Evolutionary conservation across 2,797 vertebrate species (phyloP), one percentile per base, ranked within the genome.

Genomic region (Gymnopithys bicolor): DNA sequence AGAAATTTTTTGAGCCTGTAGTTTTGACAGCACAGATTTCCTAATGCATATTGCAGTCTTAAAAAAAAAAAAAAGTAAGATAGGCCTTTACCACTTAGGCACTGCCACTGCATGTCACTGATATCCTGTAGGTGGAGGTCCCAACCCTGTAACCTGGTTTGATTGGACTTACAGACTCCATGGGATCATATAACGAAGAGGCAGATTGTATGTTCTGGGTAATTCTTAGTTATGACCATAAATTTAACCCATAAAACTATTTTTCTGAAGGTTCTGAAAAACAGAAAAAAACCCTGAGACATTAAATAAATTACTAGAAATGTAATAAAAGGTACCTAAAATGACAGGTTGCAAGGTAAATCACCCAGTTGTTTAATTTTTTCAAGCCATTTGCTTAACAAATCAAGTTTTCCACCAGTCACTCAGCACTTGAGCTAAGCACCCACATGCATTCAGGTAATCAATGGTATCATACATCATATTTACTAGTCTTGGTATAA

Each of bases 361-460:
- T 88, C 59, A 88, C 60, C 39, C 59, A 84, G 85, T 84, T 91
- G n/a, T 82, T 96, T 91, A 24, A 59, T 93, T 78, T 93, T 78
- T 84, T 96, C 97, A 98, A 98, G 97, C 98, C 97, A 98, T 98
- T 98, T 98, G 97, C 94, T 97, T 97, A 96, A 59, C 69, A 67
- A 97, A 71, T 96, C 73, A 77, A 88, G 88, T 94, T 95, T 94
- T 79, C 78, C 95, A 96, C 94, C 85, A 89, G 91, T 92, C 95
- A 77, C 94, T 89, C 78, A 91, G 70, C 92, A 93, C 84, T 93
- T 92, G 89, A 86, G 80, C 91, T 92, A 93, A 95, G 95, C 90
- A 92, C 89, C 87, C 90, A 19, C 91, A 93, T 95, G 43, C 89
- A 77, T 93, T 77, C 92, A 89, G 86, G 90, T 96, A 95, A 97